A percentile compares a stretch with the other conserved stretches of the same genome.
Conservation (phyloP, 2,113 vertebrate species). For the Romanogobio albipinnatus region DNA sequence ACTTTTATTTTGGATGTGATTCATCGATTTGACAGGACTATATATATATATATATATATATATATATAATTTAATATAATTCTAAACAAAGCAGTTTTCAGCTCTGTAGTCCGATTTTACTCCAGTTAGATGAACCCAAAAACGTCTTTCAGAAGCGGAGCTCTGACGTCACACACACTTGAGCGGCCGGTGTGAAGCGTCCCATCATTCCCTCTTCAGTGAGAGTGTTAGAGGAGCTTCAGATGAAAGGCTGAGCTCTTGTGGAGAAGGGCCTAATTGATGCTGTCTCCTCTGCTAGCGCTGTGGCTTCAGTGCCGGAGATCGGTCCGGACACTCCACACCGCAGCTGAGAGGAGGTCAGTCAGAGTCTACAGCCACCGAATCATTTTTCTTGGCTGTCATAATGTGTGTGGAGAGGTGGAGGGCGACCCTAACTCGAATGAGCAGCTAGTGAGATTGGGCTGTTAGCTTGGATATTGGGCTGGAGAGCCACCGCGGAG, state of each 20-base stretch:
- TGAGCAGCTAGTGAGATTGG: conserved; percentile 63
- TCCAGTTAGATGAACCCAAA: too few relatives aligned
- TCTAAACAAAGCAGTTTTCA: too few relatives aligned
- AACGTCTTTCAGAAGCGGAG: too few relatives aligned
- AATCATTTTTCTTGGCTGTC: conserved; percentile 75
- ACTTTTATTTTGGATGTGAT: too few relatives aligned
- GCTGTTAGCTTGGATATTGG: conserved; percentile 53
- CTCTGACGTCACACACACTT: too few relatives aligned
- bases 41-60: too few relatives aligned
- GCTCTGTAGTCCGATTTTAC: too few relatives aligned
- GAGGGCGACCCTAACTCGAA: conserved; percentile 60
- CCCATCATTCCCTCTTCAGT: too few relatives aligned
- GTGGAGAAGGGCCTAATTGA: conserved; percentile 67
- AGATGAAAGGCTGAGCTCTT: conserved; percentile 57
- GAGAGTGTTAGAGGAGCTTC: conserved; percentile 49
- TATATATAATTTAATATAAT: too few relatives aligned
- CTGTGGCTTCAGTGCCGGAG: conserved; percentile 62
- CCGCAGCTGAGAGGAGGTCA: conserved; percentile 63
- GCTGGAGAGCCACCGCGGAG: conserved; percentile 3
- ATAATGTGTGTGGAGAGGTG: conserved; percentile 68
- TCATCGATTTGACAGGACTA: too few relatives aligned
- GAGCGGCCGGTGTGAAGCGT: too few relatives aligned
- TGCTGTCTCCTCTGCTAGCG: conserved; percentile 75
- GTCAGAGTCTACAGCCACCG: conserved; percentile 62
- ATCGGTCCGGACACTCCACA: conserved; percentile 73